phyloP scores from a whole-genome alignment of 2,113 vertebrate species.

The Lonchura striata region DNA sequence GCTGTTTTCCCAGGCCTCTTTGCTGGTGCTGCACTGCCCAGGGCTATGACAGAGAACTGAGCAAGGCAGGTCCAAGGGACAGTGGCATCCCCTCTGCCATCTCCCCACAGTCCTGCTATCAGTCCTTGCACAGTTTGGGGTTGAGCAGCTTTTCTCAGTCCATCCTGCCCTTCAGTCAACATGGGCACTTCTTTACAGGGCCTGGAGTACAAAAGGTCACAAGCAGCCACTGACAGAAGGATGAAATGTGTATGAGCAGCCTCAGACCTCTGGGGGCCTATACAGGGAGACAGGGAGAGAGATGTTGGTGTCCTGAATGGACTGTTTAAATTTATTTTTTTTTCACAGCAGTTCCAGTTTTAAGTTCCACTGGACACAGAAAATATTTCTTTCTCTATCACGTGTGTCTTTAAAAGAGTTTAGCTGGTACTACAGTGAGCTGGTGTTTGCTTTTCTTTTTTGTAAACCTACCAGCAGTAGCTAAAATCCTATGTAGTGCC shows the following conservation, averaged over 20 bases:
- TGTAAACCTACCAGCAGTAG: neutral
- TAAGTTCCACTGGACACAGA: neutral
- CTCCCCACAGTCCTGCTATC: neutral
- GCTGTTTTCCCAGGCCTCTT: neutral
- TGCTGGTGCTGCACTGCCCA: rapidly evolving
- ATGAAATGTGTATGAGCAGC: neutral
- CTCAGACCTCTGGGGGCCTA: neutral
- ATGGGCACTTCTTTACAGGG: neutral
- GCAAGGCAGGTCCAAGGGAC: neutral
- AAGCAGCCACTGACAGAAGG: neutral
- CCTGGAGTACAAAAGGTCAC: neutral
- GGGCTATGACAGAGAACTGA: rapidly evolving
- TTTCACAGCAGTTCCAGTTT: neutral
- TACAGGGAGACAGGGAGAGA: neutral
- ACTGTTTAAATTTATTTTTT: neutral
- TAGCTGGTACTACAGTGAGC: neutral
- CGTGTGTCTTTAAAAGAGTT: neutral
- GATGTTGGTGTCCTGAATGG: neutral
- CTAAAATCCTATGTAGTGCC: neutral
- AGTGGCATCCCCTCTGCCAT: neutral
- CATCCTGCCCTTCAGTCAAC: neutral
- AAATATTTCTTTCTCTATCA: neutral
- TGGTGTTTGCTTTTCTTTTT: neutral
- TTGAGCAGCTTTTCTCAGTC: neutral
- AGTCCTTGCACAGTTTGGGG: neutral